Conservation (phyloP, 2,113 vertebrate genomes). For the Clinocottus analis region DNA sequence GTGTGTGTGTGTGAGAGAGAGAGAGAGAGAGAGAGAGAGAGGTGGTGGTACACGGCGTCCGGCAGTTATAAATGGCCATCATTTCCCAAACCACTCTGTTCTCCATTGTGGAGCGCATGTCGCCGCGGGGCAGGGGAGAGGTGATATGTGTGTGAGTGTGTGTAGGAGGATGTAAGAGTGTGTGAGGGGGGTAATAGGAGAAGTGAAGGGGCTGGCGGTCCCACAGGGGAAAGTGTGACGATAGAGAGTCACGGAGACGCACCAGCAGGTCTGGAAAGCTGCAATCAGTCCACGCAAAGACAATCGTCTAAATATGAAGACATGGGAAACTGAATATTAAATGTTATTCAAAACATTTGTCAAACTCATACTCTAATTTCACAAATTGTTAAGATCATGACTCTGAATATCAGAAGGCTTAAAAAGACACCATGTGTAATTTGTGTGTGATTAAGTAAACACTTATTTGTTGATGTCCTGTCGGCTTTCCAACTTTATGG, state of each 20-base stretch:
- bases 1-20: conserved; percentile 34
- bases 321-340: background rate
- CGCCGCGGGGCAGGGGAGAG: conserved; percentile 68
- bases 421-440: background rate
- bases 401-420: background rate
- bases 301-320: conserved; percentile 7
- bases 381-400: background rate
- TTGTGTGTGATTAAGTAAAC: background rate
- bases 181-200: conserved; percentile 73
- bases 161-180: conserved; percentile 68
- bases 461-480: background rate
- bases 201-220: conserved; percentile 70
- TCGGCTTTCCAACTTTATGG: background rate
- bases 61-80: conserved; percentile 87
- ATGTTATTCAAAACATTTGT: background rate
- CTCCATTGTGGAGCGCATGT: conserved; percentile 81
- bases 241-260: conserved; percentile 44
- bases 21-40: conserved; percentile 48
- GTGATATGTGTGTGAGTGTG: conserved; percentile 66
- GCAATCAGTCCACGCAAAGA: conserved; percentile 41
- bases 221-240: conserved; percentile 63
- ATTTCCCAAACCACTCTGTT: conserved; percentile 84
- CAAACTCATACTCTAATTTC: background rate
- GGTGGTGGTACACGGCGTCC: conserved; percentile 73
- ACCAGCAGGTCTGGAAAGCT: conserved; percentile 36